Percentiles rank a stretch among this genome's conserved stretches.
Evolutionary conservation across 1,140 invertebrate genomes (phyloP).

Genomic region (Oedothorax gibbosus): DNA sequence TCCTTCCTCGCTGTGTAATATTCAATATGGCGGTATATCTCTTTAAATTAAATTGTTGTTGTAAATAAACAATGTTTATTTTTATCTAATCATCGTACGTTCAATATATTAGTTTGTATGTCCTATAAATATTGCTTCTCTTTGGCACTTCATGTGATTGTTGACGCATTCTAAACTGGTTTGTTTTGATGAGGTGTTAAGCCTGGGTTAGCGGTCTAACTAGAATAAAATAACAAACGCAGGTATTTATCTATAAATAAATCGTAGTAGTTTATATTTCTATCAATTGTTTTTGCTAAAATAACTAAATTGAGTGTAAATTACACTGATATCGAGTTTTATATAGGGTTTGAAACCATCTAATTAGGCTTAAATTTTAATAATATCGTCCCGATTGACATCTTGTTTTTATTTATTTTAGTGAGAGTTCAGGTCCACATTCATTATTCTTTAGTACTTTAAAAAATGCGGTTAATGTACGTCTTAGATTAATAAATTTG

Average conservation of each 20-base stretch:
- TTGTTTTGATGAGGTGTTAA: not conserved
- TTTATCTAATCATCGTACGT: not conserved
- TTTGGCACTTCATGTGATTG: not conserved
- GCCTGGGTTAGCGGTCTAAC: slow-evolving; percentile 1
- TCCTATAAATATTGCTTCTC: not conserved
- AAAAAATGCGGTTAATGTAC: not conserved
- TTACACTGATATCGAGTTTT: not conserved
- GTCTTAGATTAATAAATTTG: too few species aligned
- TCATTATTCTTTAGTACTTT: not conserved
- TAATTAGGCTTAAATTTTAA: not conserved
- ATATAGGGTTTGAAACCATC: not conserved
- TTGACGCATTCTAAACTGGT: not conserved
- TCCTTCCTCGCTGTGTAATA: slow-evolving; percentile 30
- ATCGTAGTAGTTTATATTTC: not conserved
- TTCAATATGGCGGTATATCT: slow-evolving; percentile 54
- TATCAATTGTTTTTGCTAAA: not conserved
- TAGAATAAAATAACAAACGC: not conserved
- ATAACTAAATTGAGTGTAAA: not conserved
- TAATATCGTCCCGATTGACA: not conserved
- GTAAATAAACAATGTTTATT: slow-evolving; percentile 2
- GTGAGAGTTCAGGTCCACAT: not conserved
- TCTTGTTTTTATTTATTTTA: not conserved
- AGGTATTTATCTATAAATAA: not conserved
- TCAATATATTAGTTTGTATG: not conserved
- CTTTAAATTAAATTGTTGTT: slow-evolving; percentile 13